Conservation (phyloP, 1,140 invertebrate genomes). For the Bombus sylvicola region DNA sequence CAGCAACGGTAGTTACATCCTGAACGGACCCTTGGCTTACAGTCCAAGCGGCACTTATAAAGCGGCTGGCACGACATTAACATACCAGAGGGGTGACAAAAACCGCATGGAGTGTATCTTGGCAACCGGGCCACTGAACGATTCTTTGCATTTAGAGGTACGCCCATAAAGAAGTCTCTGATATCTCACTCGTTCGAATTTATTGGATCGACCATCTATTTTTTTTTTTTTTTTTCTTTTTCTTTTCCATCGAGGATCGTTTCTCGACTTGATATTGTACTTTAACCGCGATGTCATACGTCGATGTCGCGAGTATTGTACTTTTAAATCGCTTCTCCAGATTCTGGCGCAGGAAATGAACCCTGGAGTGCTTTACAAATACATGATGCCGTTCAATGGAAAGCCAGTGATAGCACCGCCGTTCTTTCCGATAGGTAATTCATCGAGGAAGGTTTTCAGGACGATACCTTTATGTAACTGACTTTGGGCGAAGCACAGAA, state of each 20-base stretch:
- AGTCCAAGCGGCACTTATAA: conserved; percentile 90
- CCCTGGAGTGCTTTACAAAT: conserved; percentile 95
- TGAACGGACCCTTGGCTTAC: conserved; percentile 89
- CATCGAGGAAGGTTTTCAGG: conserved; percentile 7
- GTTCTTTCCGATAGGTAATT: conserved; percentile 71
- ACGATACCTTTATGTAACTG: not conserved
- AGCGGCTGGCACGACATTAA: conserved; percentile 90
- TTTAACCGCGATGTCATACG: not conserved
- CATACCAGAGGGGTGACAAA: conserved; percentile 88
- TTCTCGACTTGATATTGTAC: not conserved
- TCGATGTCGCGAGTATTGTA: conserved; percentile 12
- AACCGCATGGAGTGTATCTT: conserved; percentile 85
- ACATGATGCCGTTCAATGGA: conserved; percentile 83
- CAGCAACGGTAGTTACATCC: conserved; percentile 83
- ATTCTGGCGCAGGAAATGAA: conserved; percentile 91
- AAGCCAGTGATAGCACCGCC: conserved; percentile 72
- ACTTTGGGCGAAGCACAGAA: not conserved
- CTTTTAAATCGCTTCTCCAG: conserved; percentile 78
- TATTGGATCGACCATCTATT: not conserved
- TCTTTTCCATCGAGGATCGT: not conserved
- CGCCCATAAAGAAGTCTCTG: conserved; percentile 51
- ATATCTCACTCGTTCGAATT: conserved; percentile 25
- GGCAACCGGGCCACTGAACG: conserved; percentile 89
- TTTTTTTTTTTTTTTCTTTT: not conserved
- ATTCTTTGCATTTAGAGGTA: conserved; percentile 93